phyloP scores from a whole-genome alignment of 2,797 vertebrate species.

The Sebastes variabilis region DNA sequence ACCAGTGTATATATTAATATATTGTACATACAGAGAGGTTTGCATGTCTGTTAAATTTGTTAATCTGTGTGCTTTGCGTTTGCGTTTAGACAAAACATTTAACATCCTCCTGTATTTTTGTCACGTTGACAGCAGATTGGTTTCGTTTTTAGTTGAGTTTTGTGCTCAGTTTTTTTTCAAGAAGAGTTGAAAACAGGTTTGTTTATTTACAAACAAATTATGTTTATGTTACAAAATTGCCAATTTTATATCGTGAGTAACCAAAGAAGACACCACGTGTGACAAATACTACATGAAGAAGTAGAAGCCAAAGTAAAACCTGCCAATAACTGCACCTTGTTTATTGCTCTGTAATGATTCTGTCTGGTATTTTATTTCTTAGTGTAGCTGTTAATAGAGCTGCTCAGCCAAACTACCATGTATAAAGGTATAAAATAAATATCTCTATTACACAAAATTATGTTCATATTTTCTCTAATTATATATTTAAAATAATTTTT shows the following conservation, averaged over 20 bases:
- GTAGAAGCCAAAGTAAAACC: background rate
- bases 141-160: background rate
- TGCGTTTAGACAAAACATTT: background rate
- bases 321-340: background rate
- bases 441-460: background rate
- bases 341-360: background rate
- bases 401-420: background rate
- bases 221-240: background rate
- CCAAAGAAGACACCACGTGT: fast-evolving
- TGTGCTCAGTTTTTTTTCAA: background rate
- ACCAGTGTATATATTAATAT: slow-evolving; percentile 2
- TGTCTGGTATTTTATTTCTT: background rate
- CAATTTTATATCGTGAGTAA: background rate
- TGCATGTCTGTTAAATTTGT: too few relatives aligned
- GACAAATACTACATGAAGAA: background rate
- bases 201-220: too few relatives aligned
- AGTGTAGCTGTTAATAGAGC: background rate
- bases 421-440: background rate
- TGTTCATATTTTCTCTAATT: background rate
- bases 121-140: background rate
- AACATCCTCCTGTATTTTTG: background rate
- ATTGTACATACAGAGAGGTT: slow-evolving; percentile 30
- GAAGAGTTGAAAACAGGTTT: background rate
- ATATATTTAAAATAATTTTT: background rate
- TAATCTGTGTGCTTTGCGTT: too few relatives aligned